Conservation (phyloP, 2,113 vertebrate genomes). For the Vulpes lagopus region DNA sequence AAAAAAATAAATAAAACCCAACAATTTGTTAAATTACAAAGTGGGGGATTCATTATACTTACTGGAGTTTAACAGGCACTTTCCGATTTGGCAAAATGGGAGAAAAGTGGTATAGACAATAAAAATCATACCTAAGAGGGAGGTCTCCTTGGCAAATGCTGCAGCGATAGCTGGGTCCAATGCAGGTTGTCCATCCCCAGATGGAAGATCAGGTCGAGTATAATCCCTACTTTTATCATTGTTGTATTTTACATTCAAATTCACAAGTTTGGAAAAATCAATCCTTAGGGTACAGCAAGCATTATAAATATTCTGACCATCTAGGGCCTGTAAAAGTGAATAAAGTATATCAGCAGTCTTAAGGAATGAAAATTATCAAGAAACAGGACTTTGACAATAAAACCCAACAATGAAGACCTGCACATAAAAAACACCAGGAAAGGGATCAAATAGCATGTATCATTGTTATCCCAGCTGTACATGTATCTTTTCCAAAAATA, state of each 20-base stretch:
- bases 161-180: conserved; percentile 94
- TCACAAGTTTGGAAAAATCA: conserved; percentile 99
- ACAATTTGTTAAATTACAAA: conserved; percentile 18
- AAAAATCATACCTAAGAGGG: conserved; percentile 95
- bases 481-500: not conserved
- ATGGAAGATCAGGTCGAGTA: conserved; percentile 96
- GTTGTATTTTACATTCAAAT: conserved; percentile 99
- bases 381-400: not conserved
- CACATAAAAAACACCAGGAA: not conserved
- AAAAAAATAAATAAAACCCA: not conserved
- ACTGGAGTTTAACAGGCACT: conserved; percentile 45
- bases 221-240: conserved; percentile 99
- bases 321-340: conserved; percentile 91
- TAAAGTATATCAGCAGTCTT: conserved; percentile 66
- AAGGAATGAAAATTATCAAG: not conserved
- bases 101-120: conserved; percentile 47
- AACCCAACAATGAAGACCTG: not conserved
- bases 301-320: conserved; percentile 99
- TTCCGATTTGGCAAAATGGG: conserved; percentile 59
- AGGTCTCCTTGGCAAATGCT: conserved; percentile 97
- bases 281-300: conserved; percentile 98
- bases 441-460: not conserved
- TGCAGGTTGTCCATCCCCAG: conserved; percentile 96
- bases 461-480: not conserved
- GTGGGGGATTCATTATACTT: not conserved